Conservation (phyloP, 2,888 invertebrate species). For the Apodemia mormo region DNA sequence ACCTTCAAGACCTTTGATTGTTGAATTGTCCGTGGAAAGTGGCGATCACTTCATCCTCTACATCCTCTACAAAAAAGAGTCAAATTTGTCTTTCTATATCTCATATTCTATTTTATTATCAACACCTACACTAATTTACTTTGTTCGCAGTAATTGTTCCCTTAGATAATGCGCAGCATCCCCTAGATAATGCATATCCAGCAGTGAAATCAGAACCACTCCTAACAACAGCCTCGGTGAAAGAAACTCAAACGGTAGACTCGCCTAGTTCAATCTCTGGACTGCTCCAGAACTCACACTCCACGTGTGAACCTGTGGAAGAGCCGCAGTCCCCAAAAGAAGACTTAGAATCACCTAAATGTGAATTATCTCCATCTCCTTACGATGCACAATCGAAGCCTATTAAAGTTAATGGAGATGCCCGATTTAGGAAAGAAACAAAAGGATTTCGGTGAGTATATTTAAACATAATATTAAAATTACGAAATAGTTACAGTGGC, state of each 20-base stretch:
- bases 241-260: neutral
- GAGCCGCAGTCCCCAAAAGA: slow-evolving; percentile 3
- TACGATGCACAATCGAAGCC: slow-evolving; percentile 42
- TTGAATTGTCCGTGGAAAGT: too few species aligned
- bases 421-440: slow-evolving; percentile 65
- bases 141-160: slow-evolving; percentile 34
- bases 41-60: too few species aligned
- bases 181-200: slow-evolving; percentile 22
- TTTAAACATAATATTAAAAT: neutral
- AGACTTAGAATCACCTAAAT: slow-evolving; percentile 13
- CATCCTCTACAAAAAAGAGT: too few species aligned
- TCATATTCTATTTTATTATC: too few species aligned
- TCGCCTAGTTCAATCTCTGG: slow-evolving; percentile 7
- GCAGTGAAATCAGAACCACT: slow-evolving; percentile 15
- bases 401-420: slow-evolving; percentile 54
- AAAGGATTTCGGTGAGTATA: slow-evolving; percentile 69
- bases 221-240: neutral
- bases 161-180: slow-evolving; percentile 3
- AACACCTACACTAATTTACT: neutral
- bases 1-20: too few species aligned
- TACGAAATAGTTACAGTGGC: neutral
- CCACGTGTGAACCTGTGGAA: neutral
- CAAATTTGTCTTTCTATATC: too few species aligned
- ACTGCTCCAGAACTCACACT: neutral
- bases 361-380: slow-evolving; percentile 28